These are phyloP conservation scores for Platyura marginata DNA, from an alignment of 1,140 invertebrate species.

Conservation along the genomic window DNA sequence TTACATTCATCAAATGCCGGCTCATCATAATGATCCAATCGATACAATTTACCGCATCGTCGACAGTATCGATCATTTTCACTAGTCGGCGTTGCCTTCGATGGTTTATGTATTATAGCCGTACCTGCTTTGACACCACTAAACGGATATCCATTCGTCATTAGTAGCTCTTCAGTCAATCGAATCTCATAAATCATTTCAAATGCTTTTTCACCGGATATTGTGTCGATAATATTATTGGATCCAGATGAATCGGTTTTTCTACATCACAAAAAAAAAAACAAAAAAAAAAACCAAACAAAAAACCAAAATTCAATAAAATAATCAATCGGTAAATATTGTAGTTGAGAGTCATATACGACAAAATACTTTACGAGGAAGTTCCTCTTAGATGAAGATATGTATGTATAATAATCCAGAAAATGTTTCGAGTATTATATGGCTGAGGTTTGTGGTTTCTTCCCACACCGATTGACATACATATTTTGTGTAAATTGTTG, in stretches of 20 bases:
- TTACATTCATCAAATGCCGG: slow-evolving; percentile 60
- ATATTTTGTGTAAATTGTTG: too few species aligned
- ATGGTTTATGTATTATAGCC: slow-evolving; percentile 37
- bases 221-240: slow-evolving; percentile 14
- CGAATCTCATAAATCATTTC: slow-evolving; percentile 30
- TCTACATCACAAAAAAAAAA: background rate
- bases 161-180: slow-evolving; percentile 57
- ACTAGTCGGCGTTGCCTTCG: slow-evolving; percentile 37
- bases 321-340: too few species aligned
- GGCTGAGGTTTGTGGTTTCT: too few species aligned
- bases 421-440: too few species aligned
- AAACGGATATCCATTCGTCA: slow-evolving; percentile 68
- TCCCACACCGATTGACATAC: too few species aligned
- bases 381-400: too few species aligned
- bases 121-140: slow-evolving; percentile 40
- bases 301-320: too few species aligned
- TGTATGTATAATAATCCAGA: too few species aligned
- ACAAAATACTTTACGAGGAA: too few species aligned
- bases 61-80: slow-evolving; percentile 53
- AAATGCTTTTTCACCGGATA: slow-evolving; percentile 17
- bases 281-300: background rate
- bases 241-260: background rate
- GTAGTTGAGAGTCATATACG: too few species aligned
- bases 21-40: slow-evolving; percentile 56
- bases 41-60: slow-evolving; percentile 64